phyloP scores from a whole-genome alignment of 2,797 vertebrate species.

The Clarias fuscus region DNA sequence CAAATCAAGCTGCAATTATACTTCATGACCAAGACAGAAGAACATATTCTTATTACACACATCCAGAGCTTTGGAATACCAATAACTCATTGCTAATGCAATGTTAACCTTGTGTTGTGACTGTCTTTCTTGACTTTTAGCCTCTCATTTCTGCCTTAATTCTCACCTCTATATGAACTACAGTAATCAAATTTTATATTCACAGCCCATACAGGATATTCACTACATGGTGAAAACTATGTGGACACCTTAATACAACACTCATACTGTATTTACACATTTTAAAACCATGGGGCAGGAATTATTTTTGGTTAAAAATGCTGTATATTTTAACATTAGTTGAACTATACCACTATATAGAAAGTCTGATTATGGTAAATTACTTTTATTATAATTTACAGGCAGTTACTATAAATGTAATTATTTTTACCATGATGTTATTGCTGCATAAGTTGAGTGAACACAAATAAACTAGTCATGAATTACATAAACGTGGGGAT shows the following conservation, averaged over 20 bases:
- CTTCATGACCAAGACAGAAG: neutral
- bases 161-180: neutral
- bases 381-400: neutral
- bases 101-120: neutral
- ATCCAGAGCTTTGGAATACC: neutral
- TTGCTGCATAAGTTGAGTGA: neutral
- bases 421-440: neutral
- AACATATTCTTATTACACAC: constrained; percentile 8
- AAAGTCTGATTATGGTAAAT: no score
- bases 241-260: neutral
- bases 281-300: neutral
- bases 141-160: neutral
- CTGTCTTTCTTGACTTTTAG: neutral
- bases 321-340: neutral
- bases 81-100: neutral
- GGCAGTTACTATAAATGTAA: neutral
- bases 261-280: neutral
- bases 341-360: neutral
- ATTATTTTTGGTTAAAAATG: neutral
- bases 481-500: neutral
- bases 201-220: neutral
- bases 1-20: constrained; percentile 27
- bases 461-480: neutral
- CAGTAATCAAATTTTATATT: neutral
- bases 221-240: neutral